Percentiles rank a stretch among this genome's conserved stretches.
These are phyloP conservation scores for Ceratotherium simum DNA, from an alignment of 2,113 vertebrate genomes.

Conservation along the genomic window DNA sequence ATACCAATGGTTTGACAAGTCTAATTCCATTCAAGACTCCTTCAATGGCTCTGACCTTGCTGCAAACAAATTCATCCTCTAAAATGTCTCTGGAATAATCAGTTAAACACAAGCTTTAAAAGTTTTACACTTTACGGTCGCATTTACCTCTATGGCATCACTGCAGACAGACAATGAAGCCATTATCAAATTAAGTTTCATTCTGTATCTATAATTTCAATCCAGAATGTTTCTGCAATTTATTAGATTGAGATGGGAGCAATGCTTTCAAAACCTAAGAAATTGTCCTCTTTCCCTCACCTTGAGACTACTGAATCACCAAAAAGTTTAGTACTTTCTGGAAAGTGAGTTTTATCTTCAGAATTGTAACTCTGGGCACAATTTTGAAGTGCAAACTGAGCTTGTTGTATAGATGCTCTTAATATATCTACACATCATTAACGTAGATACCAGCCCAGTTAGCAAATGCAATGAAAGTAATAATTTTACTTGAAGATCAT, in stretches of 20 bases:
- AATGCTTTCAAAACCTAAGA: background rate
- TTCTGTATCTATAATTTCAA: background rate
- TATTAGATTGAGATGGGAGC: background rate
- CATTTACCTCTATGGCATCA: background rate
- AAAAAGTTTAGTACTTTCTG: background rate
- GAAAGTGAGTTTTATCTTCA: constrained; percentile 1
- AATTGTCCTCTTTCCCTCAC: background rate
- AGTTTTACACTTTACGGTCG: background rate
- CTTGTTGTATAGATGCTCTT: background rate
- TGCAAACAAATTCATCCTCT: background rate
- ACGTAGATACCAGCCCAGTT: background rate
- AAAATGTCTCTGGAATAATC: background rate
- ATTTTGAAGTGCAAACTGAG: background rate
- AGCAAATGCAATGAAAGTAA: background rate
- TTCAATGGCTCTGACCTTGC: background rate
- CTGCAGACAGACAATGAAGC: background rate
- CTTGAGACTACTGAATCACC: background rate
- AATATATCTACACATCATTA: background rate
- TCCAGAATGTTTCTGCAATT: background rate
- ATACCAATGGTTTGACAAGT: background rate
- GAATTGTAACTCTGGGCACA: background rate
- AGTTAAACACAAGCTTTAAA: background rate
- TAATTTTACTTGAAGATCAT: background rate
- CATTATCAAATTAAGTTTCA: background rate
- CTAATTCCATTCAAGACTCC: background rate